Base-by-base conservation (phyloP, 2,113 vertebrate species). In the Sciurus niger region DNA sequence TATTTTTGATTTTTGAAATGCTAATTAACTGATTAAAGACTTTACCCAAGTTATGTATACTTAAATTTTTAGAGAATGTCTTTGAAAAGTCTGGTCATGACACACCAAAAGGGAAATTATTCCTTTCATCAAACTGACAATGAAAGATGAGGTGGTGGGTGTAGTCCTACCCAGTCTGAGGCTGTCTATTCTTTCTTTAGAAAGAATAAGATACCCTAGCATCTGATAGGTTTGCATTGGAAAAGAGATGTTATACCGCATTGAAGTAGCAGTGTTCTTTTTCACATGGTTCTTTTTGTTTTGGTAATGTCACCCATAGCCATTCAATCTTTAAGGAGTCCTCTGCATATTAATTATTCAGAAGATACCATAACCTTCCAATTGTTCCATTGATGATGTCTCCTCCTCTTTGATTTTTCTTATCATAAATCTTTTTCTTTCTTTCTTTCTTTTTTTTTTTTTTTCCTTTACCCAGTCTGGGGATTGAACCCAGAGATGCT, bases 1-100 rank as follows among this genome's bases (percentile, higher is more conserved):
- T 87, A 55, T 74, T 76, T 67, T 88, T 94, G 82, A 92, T 76
- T 78, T 93, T 84, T 96, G 91, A 94, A 93, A 95, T 93, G 78
- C 85, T 89, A 85, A 96, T 58, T 95, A 18, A 58, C 28, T 84
- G 67, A 90, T 76, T 95, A 79, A 94, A 90, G 82, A 67, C 85
- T 74, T 80, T n/a, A 30, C 65, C 14, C 32, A 37, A 63, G 48
- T 70, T 93, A 76, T 85, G 78, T 63, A 85, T 20, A 25, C 68
- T 92, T 73, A 53, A 73, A 51, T 16, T 90, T 84, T 43, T n/a
- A 51, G 37, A 37, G 3, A 22, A 40, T 5, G 37, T n/a, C 28
- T 85, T 43, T 25, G 24, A 70, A 58, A 80, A 72, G 4, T 34
- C 82, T 68, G 48, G 20, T 34, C 32, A 14, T 34, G 24, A 40